Base-by-base conservation (phyloP, 1,140 invertebrate genomes). In the Thaumetopoea pityocampa region DNA sequence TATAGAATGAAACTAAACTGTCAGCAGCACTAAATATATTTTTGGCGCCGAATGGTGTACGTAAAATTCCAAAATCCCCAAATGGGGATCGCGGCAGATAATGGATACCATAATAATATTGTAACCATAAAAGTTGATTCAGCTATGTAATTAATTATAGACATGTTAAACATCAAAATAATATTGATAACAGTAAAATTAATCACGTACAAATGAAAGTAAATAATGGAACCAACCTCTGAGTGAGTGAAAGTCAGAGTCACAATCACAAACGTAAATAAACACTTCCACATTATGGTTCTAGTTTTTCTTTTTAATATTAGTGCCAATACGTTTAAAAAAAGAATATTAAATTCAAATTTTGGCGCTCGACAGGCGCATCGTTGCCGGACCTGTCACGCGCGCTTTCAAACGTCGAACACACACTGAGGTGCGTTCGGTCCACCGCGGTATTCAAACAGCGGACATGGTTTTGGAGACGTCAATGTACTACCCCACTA, bases 241-340 rank as follows among this genome's bases (percentile, higher is more conserved):
- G 69, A 56, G 42, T 40, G 57, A 63, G 66, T 65, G 60, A 77
- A 72, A 72, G 67, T 68, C 46, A 67, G 33, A 15, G 45, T 41
- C 38, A 63, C 56, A 46, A 69, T 38, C 61, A 79, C 58, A 35
- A 79, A 61, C 47, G 74, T 57, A 44, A 67, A 56, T 51, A 62
- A 51, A 40, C 71, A 69, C 69, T 71, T 76, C 63, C 67, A 73
- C 78, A 82, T 82, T 34, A 37, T 78, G 63, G 54, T 22, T 57
- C 34, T 44, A 37, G 52, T 44, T 53, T 56, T 46, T 32, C 52
- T 50, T 47, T 52, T 34, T 46, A 27, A 56, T 48, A 46, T 50
- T 58, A 68, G 53, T 41, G 16, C 8, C 35, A 33, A 55, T 51
- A 54, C 40, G 58, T 35, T 38, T 26, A 40, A 51, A 60, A 57